phyloP scores from a whole-genome alignment of 2,113 vertebrate genomes.

The Hystrix cristata region DNA sequence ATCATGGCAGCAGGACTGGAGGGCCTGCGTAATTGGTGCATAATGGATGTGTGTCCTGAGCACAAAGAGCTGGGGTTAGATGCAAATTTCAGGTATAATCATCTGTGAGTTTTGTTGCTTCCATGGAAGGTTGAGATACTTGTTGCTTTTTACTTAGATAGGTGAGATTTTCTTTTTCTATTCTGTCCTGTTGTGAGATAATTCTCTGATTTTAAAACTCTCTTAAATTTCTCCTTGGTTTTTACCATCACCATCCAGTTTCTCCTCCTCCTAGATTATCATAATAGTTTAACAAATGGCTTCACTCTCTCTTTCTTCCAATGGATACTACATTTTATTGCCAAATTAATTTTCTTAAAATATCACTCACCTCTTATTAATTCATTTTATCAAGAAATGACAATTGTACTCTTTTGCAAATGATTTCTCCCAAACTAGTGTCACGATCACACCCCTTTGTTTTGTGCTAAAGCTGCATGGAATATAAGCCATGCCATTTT shows the following conservation, averaged over 20 bases:
- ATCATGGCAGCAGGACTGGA: not conserved
- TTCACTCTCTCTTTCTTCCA: slow-evolving; percentile 43
- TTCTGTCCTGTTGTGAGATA: not conserved
- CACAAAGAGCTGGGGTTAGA: not conserved
- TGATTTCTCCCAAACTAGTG: not conserved
- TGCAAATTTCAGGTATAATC: not conserved
- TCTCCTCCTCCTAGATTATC: slow-evolving; percentile 16
- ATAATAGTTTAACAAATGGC: slow-evolving; percentile 37
- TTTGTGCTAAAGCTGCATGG: not conserved
- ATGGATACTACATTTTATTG: not conserved
- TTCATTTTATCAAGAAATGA: slow-evolving; percentile 56
- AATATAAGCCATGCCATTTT: not conserved
- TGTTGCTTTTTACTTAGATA: slow-evolving; percentile 1
- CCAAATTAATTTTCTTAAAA: slow-evolving; percentile 77
- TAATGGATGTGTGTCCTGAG: not conserved
- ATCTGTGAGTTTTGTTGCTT: slow-evolving; percentile 5
- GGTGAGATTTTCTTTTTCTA: not conserved
- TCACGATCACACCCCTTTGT: slow-evolving; percentile 28
- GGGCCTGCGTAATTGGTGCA: too few species aligned
- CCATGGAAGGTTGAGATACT: not conserved
- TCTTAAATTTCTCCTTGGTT: slow-evolving; percentile 23
- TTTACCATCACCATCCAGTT: not conserved
- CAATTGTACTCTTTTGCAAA: slow-evolving; percentile 1
- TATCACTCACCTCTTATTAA: slow-evolving; percentile 57
- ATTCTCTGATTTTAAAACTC: slow-evolving; percentile 2